These are phyloP conservation scores for Batillaria attramentaria DNA, from an alignment of 1,140 invertebrate species.

Conservation along the genomic window DNA sequence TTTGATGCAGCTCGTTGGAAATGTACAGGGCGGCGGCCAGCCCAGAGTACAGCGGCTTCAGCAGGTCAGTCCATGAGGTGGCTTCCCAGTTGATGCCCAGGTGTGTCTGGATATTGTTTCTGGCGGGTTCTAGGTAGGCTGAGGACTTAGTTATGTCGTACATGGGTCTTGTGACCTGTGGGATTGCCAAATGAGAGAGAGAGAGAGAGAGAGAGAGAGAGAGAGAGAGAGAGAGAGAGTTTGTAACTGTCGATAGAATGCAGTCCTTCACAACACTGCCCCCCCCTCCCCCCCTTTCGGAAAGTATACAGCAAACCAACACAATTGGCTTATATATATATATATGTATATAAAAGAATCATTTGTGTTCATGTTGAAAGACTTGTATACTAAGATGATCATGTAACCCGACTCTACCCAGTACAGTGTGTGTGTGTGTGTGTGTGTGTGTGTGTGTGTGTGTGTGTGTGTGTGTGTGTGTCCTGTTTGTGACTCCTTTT, in stretches of 20 bases:
- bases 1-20: too few species aligned
- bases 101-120: neutral
- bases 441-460: neutral
- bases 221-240: neutral
- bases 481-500: neutral
- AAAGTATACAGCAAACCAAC: too few species aligned
- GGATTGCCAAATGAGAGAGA: slow-evolving; percentile 20
- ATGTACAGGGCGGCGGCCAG: slow-evolving; percentile 21
- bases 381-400: too few species aligned
- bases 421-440: too few species aligned
- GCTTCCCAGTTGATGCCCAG: neutral
- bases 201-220: slow-evolving; percentile 14
- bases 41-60: slow-evolving; percentile 9
- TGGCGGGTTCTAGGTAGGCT: neutral
- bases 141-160: neutral
- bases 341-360: too few species aligned
- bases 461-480: neutral
- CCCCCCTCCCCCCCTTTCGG: too few species aligned
- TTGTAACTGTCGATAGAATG: too few species aligned
- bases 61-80: neutral
- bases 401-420: too few species aligned
- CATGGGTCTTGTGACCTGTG: neutral
- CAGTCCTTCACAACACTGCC: too few species aligned
- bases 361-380: too few species aligned
- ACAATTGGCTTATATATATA: too few species aligned